These are phyloP conservation scores for Cairina moschata DNA, from an alignment of 2,113 vertebrate genomes.

Conservation along the genomic window DNA sequence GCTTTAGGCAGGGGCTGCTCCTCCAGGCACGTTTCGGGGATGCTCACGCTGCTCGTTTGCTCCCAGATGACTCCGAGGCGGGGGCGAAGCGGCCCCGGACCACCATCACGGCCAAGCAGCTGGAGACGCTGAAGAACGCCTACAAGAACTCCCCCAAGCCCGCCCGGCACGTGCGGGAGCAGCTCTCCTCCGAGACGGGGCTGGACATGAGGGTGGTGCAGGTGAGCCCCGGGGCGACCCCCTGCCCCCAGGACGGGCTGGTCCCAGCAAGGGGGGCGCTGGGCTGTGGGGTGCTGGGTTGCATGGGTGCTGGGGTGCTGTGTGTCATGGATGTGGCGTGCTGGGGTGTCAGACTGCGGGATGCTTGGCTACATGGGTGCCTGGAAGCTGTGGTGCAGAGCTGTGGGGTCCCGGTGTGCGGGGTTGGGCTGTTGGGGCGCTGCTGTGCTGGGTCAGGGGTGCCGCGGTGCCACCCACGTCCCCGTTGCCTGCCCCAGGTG, in stretches of 20 bases:
- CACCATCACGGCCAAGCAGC: constrained; percentile 98
- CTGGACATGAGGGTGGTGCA: constrained; percentile 99
- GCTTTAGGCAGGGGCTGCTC: no score
- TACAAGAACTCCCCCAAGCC: constrained; percentile 99
- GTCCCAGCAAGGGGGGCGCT: not conserved
- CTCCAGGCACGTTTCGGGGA: not conserved
- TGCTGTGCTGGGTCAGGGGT: not conserved
- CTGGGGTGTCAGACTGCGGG: not conserved
- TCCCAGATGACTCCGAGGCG: constrained; percentile 93
- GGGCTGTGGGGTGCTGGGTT: not conserved
- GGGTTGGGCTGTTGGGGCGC: not conserved
- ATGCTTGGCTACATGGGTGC: no score
- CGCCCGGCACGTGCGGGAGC: constrained; percentile 93
- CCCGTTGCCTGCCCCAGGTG: constrained; percentile 78
- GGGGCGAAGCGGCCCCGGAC: constrained; percentile 96
- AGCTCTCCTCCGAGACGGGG: constrained; percentile 96
- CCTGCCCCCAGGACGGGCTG: not conserved
- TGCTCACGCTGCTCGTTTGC: not conserved
- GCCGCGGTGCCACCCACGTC: fast-evolving
- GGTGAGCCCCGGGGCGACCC: constrained; percentile 70
- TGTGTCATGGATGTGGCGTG: no score
- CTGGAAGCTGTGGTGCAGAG: not conserved
- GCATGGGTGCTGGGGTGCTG: no score
- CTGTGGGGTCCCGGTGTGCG: not conserved
- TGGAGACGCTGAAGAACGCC: constrained; percentile 97